Evolutionary conservation across 2,888 invertebrate species (phyloP).

Genomic region (Calameuta idolon): DNA sequence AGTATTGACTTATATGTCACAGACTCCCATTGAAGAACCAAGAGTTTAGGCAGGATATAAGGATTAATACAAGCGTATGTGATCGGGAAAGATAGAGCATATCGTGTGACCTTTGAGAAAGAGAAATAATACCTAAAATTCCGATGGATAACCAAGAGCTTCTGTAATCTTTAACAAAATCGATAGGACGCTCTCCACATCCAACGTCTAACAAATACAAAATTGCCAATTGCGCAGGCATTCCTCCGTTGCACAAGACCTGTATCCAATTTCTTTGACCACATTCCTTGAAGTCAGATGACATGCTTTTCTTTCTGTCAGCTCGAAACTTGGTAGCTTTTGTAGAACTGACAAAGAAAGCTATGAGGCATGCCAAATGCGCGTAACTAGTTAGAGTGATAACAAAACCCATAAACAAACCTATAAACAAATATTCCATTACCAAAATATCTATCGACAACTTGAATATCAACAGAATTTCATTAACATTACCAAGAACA

Average conservation of each 20-base stretch:
- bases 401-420: slow-evolving; percentile 79
- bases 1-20: neutral
- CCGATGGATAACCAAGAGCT: slow-evolving; percentile 87
- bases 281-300: slow-evolving; percentile 85
- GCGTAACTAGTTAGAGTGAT: slow-evolving; percentile 83
- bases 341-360: slow-evolving; percentile 85
- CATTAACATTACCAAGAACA: slow-evolving; percentile 65
- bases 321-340: slow-evolving; percentile 83
- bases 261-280: slow-evolving; percentile 92
- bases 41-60: neutral
- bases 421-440: slow-evolving; percentile 59
- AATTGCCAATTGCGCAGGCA: slow-evolving; percentile 82
- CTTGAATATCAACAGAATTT: neutral
- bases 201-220: slow-evolving; percentile 85
- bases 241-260: slow-evolving; percentile 90
- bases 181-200: slow-evolving; percentile 81
- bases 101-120: neutral
- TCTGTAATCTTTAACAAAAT: slow-evolving; percentile 81
- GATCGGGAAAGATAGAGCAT: neutral
- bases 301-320: slow-evolving; percentile 76
- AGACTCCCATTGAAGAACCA: neutral
- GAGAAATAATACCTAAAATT: slow-evolving; percentile 72
- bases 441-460: neutral
- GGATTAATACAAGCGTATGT: neutral
- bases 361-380: slow-evolving; percentile 78